These are phyloP conservation scores for Eristalinus aeneus DNA, from an alignment of 2,888 invertebrate genomes.

Conservation along the genomic window DNA sequence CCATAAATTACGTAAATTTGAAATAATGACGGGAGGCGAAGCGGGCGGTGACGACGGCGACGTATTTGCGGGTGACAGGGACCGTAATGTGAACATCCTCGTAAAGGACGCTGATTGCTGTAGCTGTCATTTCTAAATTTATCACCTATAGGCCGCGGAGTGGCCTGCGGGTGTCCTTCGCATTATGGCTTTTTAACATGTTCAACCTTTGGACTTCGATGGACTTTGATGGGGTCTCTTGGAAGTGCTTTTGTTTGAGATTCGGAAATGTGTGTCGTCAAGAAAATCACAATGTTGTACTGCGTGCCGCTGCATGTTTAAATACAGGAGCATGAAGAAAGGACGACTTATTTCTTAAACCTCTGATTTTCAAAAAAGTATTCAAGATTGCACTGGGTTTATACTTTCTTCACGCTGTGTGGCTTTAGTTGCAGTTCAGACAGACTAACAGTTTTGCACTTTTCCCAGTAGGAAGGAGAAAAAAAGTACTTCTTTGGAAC, in stretches of 20 bases:
- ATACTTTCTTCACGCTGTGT: no score
- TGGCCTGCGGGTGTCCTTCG: not conserved
- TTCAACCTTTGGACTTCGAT: not conserved
- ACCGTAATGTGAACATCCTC: constrained; percentile 13
- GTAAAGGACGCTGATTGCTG: constrained; percentile 17
- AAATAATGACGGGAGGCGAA: constrained; percentile 41
- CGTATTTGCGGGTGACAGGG: not conserved
- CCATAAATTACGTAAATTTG: constrained; percentile 51
- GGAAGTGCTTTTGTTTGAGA: not conserved
- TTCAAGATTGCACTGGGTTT: no score
- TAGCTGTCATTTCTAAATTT: constrained; percentile 27
- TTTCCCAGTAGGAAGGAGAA: no score
- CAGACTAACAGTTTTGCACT: no score
- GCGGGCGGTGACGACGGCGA: not conserved
- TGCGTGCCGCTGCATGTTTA: no score
- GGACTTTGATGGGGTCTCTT: not conserved
- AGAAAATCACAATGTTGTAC: no score
- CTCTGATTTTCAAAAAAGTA: no score
- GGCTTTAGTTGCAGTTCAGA: no score
- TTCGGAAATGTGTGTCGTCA: no score
- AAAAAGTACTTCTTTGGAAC: no score
- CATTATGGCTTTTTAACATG: not conserved
- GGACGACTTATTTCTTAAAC: no score
- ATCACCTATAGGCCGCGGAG: not conserved
- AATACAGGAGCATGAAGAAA: no score